phyloP scores from a whole-genome alignment of 2,797 vertebrate species.

The Ataeniobius toweri region DNA sequence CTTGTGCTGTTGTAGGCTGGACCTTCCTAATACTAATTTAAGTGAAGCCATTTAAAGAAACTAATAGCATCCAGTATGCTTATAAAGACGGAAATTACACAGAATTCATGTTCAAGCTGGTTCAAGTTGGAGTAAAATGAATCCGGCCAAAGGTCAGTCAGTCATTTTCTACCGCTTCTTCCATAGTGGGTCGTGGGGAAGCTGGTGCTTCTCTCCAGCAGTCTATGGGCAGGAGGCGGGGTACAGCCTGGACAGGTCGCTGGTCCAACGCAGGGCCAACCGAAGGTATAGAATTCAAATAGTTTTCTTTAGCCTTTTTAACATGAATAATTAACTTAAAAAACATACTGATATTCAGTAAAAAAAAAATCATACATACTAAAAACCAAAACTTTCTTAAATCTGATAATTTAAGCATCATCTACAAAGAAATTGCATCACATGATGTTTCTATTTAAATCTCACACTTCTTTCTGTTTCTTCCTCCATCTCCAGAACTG shows the following conservation, averaged over 20 bases:
- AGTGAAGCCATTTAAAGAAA: not conserved
- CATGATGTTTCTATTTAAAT: constrained; percentile 1
- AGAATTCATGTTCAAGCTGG: not conserved
- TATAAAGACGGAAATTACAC: not conserved
- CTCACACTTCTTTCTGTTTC: constrained; percentile 6
- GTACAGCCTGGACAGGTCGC: no score
- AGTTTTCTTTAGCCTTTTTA: not conserved
- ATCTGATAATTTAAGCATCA: constrained; percentile 13
- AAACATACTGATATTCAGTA: not conserved
- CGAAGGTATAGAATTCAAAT: not conserved
- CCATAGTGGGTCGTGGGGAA: no score
- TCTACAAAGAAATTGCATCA: not conserved
- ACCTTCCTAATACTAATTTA: no score
- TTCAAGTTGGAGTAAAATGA: not conserved
- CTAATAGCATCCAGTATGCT: not conserved
- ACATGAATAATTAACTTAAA: not conserved
- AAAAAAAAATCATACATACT: not conserved
- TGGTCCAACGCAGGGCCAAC: no score
- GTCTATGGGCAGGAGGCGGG: no score
- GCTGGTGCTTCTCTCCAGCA: no score
- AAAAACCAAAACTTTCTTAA: not conserved
- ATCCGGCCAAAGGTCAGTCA: not conserved
- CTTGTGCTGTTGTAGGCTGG: not conserved
- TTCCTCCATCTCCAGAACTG: constrained; percentile 27
- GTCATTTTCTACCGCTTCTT: no score